A percentile compares a stretch with the other conserved stretches of the same genome.
phyloP scores from a whole-genome alignment of 1,140 invertebrate species.

The Pteromalus puparum region DNA sequence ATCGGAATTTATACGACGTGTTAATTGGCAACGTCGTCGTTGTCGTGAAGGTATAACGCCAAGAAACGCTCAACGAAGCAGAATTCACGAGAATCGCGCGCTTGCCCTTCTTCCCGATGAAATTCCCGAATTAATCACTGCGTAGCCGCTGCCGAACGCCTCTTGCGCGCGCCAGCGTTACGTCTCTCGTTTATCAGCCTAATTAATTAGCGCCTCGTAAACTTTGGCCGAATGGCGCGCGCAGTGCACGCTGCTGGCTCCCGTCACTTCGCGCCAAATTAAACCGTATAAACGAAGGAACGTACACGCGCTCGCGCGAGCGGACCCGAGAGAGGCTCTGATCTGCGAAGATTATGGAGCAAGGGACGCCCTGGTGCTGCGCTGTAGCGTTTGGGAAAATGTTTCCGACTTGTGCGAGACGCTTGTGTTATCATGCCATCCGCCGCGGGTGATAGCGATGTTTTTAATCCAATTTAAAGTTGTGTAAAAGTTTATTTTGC shows the following conservation, averaged over 20 bases:
- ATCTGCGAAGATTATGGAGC: not conserved
- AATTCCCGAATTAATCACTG: constrained; percentile 59
- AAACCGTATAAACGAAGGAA: constrained; percentile 57
- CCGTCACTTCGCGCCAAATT: constrained; percentile 55
- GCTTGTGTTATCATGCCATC: no score
- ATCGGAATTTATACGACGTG: constrained; percentile 36
- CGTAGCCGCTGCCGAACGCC: not conserved
- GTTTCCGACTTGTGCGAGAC: not conserved
- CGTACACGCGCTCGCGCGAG: constrained; percentile 23
- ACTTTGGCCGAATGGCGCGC: constrained; percentile 59
- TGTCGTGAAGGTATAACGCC: not conserved
- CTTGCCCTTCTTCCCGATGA: constrained; percentile 44
- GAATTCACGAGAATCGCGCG: constrained; percentile 35
- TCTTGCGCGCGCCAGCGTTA: constrained; percentile 50
- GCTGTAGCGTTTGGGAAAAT: not conserved
- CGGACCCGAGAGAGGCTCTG: constrained; percentile 22
- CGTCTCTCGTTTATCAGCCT: constrained; percentile 65
- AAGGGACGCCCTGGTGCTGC: not conserved
- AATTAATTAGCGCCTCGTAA: constrained; percentile 68
- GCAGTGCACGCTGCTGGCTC: constrained; percentile 36
- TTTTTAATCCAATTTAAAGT: no score
- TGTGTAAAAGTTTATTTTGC: no score
- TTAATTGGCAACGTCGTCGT: constrained; percentile 10
- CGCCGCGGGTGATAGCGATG: no score
- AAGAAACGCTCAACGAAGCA: not conserved